Evolutionary conservation across 2,888 invertebrate genomes (phyloP).

Genomic region (Sarcophaga variegata): DNA sequence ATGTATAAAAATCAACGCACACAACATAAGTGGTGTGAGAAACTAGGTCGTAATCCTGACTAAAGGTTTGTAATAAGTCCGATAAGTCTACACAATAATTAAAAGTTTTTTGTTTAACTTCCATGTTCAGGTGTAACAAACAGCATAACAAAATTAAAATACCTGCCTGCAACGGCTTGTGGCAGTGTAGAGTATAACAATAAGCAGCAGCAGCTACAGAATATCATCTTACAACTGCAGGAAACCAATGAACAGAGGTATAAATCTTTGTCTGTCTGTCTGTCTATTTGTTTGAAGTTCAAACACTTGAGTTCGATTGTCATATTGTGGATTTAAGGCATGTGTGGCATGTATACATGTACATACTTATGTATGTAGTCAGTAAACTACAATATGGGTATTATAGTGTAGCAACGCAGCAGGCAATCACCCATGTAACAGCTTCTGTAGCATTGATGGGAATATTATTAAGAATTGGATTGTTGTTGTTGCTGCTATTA

Average conservation of each 20-base stretch:
- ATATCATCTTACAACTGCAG: too few species aligned
- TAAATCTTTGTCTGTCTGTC: background rate
- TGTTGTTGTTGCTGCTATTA: background rate
- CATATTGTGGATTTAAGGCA: background rate
- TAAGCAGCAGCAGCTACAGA: too few species aligned
- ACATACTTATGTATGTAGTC: background rate
- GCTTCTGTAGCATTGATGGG: conserved; percentile 50
- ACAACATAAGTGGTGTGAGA: too few species aligned
- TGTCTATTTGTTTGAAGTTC: conserved; percentile 8
- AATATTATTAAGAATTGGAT: conserved; percentile 30
- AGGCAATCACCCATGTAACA: conserved; percentile 50
- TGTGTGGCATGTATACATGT: background rate
- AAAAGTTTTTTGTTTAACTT: too few species aligned
- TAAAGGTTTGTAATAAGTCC: too few species aligned
- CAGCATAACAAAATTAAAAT: too few species aligned
- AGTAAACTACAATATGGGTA: background rate
- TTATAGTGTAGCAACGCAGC: conserved; percentile 43
- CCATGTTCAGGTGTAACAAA: too few species aligned
- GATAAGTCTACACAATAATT: too few species aligned
- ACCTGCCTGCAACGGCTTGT: too few species aligned
- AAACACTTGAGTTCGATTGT: conserved; percentile 36
- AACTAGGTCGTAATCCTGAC: too few species aligned
- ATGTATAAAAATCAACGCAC: too few species aligned
- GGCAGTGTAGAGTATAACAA: too few species aligned
- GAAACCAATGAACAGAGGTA: background rate